phyloP scores from a whole-genome alignment of 2,113 vertebrate species.

The Pipa parva region DNA sequence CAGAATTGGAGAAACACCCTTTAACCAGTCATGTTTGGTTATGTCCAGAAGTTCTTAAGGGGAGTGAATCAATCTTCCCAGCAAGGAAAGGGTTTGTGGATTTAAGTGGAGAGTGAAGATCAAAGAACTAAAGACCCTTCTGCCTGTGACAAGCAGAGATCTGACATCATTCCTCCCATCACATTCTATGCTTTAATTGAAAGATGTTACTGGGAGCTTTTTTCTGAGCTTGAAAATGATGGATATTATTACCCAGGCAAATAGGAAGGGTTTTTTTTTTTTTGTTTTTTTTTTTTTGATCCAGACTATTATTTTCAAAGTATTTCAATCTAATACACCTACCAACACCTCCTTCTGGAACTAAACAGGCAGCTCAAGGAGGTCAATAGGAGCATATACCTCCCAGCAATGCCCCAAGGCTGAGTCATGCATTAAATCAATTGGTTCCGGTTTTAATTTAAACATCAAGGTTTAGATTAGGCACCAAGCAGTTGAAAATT shows the following conservation, averaged over 20 bases:
- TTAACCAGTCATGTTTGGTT: slow-evolving; percentile 14
- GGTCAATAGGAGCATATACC: slow-evolving; percentile 33
- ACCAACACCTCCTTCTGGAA: slow-evolving; percentile 23
- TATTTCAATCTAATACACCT: slow-evolving; percentile 6
- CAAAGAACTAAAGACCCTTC: slow-evolving; percentile 6
- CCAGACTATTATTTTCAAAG: slow-evolving; percentile 4
- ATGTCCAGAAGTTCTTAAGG: neutral
- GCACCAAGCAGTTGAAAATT: slow-evolving; percentile 48
- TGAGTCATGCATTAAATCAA: slow-evolving; percentile 56
- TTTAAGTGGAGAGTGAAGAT: slow-evolving; percentile 22
- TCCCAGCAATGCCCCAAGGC: slow-evolving; percentile 21
- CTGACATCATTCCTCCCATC: slow-evolving; percentile 20
- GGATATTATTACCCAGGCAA: neutral
- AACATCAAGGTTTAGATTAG: slow-evolving; percentile 45
- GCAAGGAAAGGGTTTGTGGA: slow-evolving; percentile 26
- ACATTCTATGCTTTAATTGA: slow-evolving; percentile 14
- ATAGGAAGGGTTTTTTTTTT: neutral
- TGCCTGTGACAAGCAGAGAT: slow-evolving; percentile 1
- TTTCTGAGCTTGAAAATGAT: neutral
- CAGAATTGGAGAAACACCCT: slow-evolving; percentile 4
- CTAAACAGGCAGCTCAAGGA: slow-evolving; percentile 10
- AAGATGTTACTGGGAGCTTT: neutral
- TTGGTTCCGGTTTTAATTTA: slow-evolving; percentile 59
- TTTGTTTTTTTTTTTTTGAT: no score
- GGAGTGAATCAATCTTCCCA: slow-evolving; percentile 7